A percentile compares a stretch with the other conserved stretches of the same genome.
phyloP scores from a whole-genome alignment of 2,797 vertebrate genomes.

The Kryptopterus vitreolus region DNA sequence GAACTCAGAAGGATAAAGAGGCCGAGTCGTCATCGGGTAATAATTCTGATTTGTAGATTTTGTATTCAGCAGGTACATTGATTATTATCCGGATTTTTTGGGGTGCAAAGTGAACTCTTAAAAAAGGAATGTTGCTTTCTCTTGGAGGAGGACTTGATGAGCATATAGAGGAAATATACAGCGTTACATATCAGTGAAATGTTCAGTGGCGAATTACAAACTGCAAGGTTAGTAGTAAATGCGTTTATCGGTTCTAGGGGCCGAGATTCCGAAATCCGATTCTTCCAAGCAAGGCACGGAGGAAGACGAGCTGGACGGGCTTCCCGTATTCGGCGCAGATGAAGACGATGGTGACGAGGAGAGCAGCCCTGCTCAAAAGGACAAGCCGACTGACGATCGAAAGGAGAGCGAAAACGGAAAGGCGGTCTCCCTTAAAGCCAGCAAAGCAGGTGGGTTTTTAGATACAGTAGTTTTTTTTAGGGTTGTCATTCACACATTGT shows the following conservation, averaged over 20 bases:
- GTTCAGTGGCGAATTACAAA: not conserved
- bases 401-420: constrained; percentile 19
- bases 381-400: constrained; percentile 20
- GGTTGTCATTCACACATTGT: too few species aligned
- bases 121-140: not conserved
- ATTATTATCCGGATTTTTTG: not conserved
- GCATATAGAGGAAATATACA: not conserved
- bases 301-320: constrained; percentile 55
- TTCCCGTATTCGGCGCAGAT: constrained; percentile 53
- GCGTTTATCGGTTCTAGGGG: not conserved
- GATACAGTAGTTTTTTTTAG: not conserved
- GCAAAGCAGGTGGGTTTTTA: constrained; percentile 26
- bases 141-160: not conserved
- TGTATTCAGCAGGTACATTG: not conserved
- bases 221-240: not conserved
- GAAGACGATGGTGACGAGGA: constrained; percentile 52
- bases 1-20: not conserved
- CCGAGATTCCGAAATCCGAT: not conserved
- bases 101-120: not conserved
- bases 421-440: not conserved
- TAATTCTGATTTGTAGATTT: not conserved
- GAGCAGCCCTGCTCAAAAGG: constrained; percentile 34
- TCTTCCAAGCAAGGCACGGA: constrained; percentile 1
- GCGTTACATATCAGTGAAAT: not conserved
- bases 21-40: constrained; percentile 43